Evolutionary conservation across 2,888 invertebrate species (phyloP), one percentile per base, ranked within the genome.

Genomic region (Noctua comes): DNA sequence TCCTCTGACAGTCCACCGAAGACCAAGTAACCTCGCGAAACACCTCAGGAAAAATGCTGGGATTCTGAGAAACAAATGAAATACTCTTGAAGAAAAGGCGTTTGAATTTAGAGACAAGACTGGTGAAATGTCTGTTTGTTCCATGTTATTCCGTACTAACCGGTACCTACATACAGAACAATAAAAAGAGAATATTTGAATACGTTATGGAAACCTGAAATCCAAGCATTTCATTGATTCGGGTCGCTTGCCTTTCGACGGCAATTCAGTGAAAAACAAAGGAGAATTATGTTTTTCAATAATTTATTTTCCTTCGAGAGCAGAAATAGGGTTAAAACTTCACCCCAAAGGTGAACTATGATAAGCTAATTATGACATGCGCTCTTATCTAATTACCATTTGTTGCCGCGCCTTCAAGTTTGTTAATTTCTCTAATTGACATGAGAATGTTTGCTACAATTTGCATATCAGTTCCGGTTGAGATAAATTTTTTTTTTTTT

Each of bases 1-100:
- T 1, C 98, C 98, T 70, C 98, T 97, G n/a, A 99, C 97, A 86
- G 97, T 97, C 96, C 98, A 98, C 36, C 97, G 97, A 64, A 98
- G 94, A 11, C 98, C 98, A 54, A 98, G 94, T 54, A 97, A 88
- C 78, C 97, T 96, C 2, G 97, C 97, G 51, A 97, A 95, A 79
- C 97, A 90, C 83, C 97, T 95, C 83, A 97, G 96, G 70, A 97
- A 95, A 93, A 97, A 97, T 1, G 98, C 98, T 62, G 98, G 98
- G 88, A 98, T 96, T 89, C 98, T 98, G 88, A 18, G 83, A 66
- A 78, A 71, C 13, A 69, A 76, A 73, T 21, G 11, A 69, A 8
- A 21, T 27, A 43, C 11, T 36, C 54, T 40, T 68, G n/a, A 36
- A 40, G 11, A 48, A 69, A 57, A 48, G 1, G 10, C 10, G 21